Percentiles rank a stretch among this genome's conserved stretches.
These are phyloP conservation scores for Camponotus vicinus DNA, from an alignment of 1,140 invertebrate species.

Conservation along the genomic window DNA sequence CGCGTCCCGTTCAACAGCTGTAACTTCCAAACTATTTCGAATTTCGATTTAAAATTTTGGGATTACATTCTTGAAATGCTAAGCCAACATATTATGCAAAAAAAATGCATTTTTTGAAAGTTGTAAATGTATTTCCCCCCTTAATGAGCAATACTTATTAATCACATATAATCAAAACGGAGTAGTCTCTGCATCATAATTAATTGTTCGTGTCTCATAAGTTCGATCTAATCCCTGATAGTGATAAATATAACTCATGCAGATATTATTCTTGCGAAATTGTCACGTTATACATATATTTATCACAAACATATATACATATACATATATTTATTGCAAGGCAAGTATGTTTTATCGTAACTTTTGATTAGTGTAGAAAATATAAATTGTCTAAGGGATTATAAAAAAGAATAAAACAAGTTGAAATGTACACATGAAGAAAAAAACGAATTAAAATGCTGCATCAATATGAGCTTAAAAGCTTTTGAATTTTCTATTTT, in stretches of 20 bases:
- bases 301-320: neutral
- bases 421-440: neutral
- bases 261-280: slow-evolving; percentile 16
- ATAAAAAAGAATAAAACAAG: neutral
- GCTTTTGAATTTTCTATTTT: neutral
- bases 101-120: no score
- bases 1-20: no score
- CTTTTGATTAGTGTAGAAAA: neutral
- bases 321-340: neutral
- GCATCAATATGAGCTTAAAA: neutral
- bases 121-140: no score
- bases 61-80: no score
- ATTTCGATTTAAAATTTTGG: no score
- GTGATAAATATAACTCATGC: slow-evolving; percentile 5
- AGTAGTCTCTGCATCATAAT: slow-evolving; percentile 56
- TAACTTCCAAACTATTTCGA: no score
- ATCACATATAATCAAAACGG: slow-evolving; percentile 70
- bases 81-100: no score
- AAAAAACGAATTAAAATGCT: neutral
- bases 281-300: neutral
- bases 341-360: neutral
- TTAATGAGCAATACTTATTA: slow-evolving; percentile 75
- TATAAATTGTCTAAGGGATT: neutral
- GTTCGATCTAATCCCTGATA: slow-evolving; percentile 26
- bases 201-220: slow-evolving; percentile 62